Percentiles rank a stretch among this genome's conserved stretches.
phyloP scores from a whole-genome alignment of 2,888 invertebrate species.

The Strigamia maritima region DNA sequence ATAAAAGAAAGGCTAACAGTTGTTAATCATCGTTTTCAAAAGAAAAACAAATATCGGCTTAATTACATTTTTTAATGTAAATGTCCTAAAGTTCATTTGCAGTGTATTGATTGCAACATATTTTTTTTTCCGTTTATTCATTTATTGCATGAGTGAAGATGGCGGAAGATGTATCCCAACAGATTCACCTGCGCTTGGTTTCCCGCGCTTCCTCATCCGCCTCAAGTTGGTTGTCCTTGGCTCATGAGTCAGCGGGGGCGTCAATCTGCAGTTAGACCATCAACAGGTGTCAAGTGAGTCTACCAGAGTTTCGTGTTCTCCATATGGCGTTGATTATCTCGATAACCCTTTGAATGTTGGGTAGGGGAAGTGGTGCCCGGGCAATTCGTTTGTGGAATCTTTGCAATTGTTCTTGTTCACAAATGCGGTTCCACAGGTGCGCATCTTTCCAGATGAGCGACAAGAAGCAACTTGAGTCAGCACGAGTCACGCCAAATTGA shows the following conservation, averaged over 20 bases:
- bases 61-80: background rate
- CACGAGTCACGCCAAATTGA: slow-evolving; percentile 24
- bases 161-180: slow-evolving; percentile 14
- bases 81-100: slow-evolving; percentile 9
- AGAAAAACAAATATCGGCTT: background rate
- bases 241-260: slow-evolving; percentile 30
- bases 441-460: background rate
- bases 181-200: slow-evolving; percentile 28
- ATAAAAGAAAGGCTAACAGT: too few relatives aligned
- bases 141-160: slow-evolving; percentile 7
- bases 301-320: background rate
- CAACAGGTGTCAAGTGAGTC: slow-evolving; percentile 29
- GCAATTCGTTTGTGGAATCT: background rate
- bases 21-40: background rate
- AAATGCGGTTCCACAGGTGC: slow-evolving; percentile 10
- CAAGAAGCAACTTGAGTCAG: slow-evolving; percentile 32
- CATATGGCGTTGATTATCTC: background rate
- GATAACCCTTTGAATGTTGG: background rate
- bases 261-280: slow-evolving; percentile 19
- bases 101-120: slow-evolving; percentile 12
- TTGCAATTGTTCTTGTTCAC: slow-evolving; percentile 15
- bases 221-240: slow-evolving; percentile 32
- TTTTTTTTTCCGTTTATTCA: slow-evolving; percentile 6
- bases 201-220: slow-evolving; percentile 34
- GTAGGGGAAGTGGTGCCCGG: background rate